Evolutionary conservation across 2,797 vertebrate species (phyloP), one percentile per base, ranked within the genome.

Genomic region (Selene dorsalis): DNA sequence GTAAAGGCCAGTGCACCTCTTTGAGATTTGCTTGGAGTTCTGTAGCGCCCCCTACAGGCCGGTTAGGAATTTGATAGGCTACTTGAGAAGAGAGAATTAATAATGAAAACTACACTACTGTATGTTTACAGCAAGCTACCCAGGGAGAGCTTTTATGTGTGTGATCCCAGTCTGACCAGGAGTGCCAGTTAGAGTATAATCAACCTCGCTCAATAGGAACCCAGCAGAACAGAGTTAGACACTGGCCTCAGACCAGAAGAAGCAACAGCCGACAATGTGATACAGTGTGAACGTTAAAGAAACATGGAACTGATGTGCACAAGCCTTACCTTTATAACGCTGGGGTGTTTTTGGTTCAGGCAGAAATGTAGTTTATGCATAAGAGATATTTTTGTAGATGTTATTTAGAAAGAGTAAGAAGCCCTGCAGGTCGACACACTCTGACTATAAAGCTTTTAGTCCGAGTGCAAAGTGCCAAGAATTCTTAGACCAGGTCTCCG

Each of bases 381-480:
- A 47, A 66, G 63, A 17, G 18, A 73, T 35, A 20, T 28, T 71
- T 53, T 48, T 28, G 2, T 32, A 52, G 0, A 14, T 68, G 38
- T 43, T 30, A 24, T 45, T 83, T 59, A 59, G 20, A 3, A 9
- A 35, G 56, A 43, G n/a, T 43, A 8, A 75, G 68, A 57, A 69
- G 30, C 53, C 64, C 5, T 43, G 55, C 73, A 77, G 67, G 35
- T 45, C 9, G 20, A 69, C 59, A 75, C 38, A 78, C 26, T 60
- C 20, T 35, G 7, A 60, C 53, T 64, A 13, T 58, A 67, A 74
- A 58, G 10, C 55, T 67, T 75, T 75, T 76, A 73, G 59, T 47
- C 30, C 6, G 4, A 53, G 35, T 28, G 26, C 47, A n/a, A 22
- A 61, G 50, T 16, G 18, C 41, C 17, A 59, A 47, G 16, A 28